These are phyloP conservation scores for Embidobia sp. DNA, from an alignment of 2,888 invertebrate genomes.

Conservation along the genomic window DNA sequence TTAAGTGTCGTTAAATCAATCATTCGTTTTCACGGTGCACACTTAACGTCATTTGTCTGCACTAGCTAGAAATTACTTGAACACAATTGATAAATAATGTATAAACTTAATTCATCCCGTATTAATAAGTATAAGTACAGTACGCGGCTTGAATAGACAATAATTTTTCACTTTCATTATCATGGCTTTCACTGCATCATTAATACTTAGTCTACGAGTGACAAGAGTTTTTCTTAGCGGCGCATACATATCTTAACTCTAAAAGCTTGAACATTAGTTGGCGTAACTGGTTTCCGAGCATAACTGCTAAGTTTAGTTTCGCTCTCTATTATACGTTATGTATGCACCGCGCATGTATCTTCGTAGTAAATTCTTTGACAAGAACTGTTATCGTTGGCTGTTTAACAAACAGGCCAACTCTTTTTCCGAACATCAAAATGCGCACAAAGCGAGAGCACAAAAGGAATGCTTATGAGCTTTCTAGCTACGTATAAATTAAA, in stretches of 20 bases:
- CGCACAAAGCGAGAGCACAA: too few relatives aligned
- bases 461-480: too few relatives aligned
- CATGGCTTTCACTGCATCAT: slow-evolving; percentile 33
- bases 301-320: slow-evolving; percentile 28
- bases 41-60: too few relatives aligned
- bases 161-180: slow-evolving; percentile 41
- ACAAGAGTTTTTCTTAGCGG: slow-evolving; percentile 9
- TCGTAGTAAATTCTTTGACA: slow-evolving; percentile 29
- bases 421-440: too few relatives aligned
- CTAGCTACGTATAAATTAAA: too few relatives aligned
- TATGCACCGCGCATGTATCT: slow-evolving; percentile 22
- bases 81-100: too few relatives aligned
- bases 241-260: slow-evolving; percentile 17
- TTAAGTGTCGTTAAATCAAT: too few relatives aligned
- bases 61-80: too few relatives aligned
- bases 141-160: background rate
- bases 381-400: slow-evolving; percentile 34
- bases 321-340: slow-evolving; percentile 43
- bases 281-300: slow-evolving; percentile 37
- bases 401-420: slow-evolving; percentile 44
- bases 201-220: slow-evolving; percentile 17
- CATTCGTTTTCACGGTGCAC: too few relatives aligned
- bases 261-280: slow-evolving; percentile 31
- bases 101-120: too few relatives aligned
- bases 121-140: too few relatives aligned